A percentile compares a stretch with the other conserved stretches of the same genome.
Conservation (phyloP, 2,113 vertebrate species). For the Psittacara wagleri region DNA sequence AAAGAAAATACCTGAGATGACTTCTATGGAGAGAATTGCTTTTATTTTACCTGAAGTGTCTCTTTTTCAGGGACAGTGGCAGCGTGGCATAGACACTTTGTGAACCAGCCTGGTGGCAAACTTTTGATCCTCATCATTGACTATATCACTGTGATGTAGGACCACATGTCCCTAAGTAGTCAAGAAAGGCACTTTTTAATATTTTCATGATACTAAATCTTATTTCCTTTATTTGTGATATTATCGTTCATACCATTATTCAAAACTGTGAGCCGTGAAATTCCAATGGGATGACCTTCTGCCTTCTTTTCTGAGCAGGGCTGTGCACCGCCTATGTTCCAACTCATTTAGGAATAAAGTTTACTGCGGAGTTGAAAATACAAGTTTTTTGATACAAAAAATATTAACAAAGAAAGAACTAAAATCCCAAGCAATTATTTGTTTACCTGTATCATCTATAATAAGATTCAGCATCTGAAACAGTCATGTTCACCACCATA, state of each 20-base stretch:
- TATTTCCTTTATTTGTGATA: neutral
- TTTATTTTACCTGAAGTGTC: neutral
- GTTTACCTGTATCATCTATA: neutral
- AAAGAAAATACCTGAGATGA: neutral
- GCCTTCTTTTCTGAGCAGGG: neutral
- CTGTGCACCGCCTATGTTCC: neutral
- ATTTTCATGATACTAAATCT: fast-evolving
- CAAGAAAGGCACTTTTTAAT: neutral
- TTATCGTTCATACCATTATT: neutral
- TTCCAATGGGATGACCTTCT: neutral
- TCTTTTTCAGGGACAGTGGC: neutral
- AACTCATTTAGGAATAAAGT: neutral
- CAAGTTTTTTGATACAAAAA: neutral
- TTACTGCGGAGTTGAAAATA: neutral
- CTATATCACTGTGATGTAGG: neutral
- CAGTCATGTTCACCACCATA: neutral
- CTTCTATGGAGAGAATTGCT: fast-evolving
- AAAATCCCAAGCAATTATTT: neutral
- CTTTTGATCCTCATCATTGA: neutral
- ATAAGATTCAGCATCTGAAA: neutral
- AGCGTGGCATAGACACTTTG: fast-evolving
- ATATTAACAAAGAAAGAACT: neutral
- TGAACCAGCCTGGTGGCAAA: neutral
- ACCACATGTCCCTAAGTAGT: neutral
- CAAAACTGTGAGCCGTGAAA: neutral